phyloP scores from a whole-genome alignment of 2,113 vertebrate genomes.

The Solea solea region DNA sequence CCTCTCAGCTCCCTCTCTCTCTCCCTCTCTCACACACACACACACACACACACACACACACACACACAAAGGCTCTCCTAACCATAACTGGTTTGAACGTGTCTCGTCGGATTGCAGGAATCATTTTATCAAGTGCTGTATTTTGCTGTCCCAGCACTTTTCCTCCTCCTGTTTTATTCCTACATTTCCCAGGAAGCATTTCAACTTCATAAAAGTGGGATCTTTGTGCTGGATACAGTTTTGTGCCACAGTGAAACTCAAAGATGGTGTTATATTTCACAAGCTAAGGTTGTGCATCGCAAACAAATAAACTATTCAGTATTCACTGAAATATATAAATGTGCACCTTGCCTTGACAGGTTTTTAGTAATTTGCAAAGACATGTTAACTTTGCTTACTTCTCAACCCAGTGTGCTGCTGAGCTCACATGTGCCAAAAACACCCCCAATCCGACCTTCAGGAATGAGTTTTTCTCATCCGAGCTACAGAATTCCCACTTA shows the following conservation, averaged over 20 bases:
- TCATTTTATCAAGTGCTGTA: too few species aligned
- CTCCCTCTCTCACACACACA: slow-evolving; percentile 25
- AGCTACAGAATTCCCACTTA: slow-evolving; percentile 45
- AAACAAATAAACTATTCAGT: not conserved
- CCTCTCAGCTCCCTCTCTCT: slow-evolving; percentile 27
- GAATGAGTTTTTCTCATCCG: slow-evolving; percentile 40
- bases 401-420: not conserved
- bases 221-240: not conserved
- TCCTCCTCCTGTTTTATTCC: too few species aligned
- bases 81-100: not conserved
- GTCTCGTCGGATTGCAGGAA: too few species aligned
- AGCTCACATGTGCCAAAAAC: slow-evolving; percentile 6
- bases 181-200: too few species aligned
- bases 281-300: not conserved
- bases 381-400: too few species aligned
- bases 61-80: slow-evolving; percentile 10
- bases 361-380: too few species aligned
- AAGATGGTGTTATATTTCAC: slow-evolving; percentile 12
- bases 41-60: slow-evolving; percentile 23
- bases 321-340: not conserved
- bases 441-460: slow-evolving; percentile 14
- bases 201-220: not conserved
- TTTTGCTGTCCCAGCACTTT: not conserved
- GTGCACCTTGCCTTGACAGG: too few species aligned
- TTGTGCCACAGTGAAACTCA: not conserved